Base-by-base conservation (phyloP, 2,888 invertebrate genomes). In the Chironomus riparius region DNA sequence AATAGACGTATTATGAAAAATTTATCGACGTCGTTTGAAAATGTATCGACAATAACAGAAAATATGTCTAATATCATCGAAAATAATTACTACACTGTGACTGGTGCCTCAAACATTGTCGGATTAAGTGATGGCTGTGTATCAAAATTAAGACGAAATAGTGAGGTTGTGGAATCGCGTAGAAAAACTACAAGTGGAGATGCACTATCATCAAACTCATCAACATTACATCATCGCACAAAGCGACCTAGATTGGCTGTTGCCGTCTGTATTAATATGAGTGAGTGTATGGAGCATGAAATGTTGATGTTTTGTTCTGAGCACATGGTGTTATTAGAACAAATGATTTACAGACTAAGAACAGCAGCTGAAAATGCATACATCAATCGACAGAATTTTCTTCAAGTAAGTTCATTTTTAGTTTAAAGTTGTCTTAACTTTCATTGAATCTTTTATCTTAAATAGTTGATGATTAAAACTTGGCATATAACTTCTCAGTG, bases 261-360 rank as follows among this genome's bases (percentile, higher is more conserved):
- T 47, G 90, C 90, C 10, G 86, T 92, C 77, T 85, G 91, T 77
- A 87, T 92, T 77, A 86, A 86, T 65, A 83, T 89, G 79, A 86
- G 86, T 48, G 82, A 85, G 72, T 86, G 86, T 7, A 85, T 85
- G 78, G 88, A 89, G 82, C 85, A 90, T 81, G 87, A 89, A 80
- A 87, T 92, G 85, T 89, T 92, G 78, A 86, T 88, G 68, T 91
- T 91, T 78, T 88, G 94, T 79, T 88, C 94, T 83, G 93, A 95
- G 78, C 94, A 94, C 80, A 91, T 92, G 71, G 88, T 90, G 0
- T 85, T 92, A 76, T 80, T 94, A 13, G 92, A 93, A 81, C 87
- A 90, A 12, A 86, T 92, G 83, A 83, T 93, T 68, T 90, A 90
- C 81, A 87, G 92, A 24, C 82, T 95, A 75, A 87, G 92, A 3